These are phyloP conservation scores for Cyprinodon diabolis DNA, from an alignment of 2,797 vertebrate genomes.

Conservation along the genomic window DNA sequence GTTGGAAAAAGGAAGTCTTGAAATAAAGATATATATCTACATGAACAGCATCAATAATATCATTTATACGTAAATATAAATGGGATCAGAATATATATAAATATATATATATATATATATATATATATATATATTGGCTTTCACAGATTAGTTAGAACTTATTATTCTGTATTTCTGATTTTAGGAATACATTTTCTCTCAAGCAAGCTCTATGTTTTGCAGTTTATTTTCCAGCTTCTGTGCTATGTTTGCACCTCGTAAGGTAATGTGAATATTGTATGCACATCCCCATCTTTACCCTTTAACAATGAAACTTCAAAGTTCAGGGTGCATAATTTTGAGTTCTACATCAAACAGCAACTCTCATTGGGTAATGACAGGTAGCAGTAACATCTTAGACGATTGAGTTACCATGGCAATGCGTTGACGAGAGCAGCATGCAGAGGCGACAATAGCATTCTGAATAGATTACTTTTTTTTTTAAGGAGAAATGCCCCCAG, in stretches of 20 bases:
- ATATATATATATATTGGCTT: no score
- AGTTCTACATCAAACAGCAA: neutral
- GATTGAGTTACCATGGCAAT: conserved; percentile 1
- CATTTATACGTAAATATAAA: no score
- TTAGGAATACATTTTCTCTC: neutral
- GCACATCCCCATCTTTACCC: neutral
- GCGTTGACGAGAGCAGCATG: neutral
- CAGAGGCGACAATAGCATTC: neutral
- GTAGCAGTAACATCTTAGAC: neutral
- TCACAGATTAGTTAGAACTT: no score
- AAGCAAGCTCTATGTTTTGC: neutral
- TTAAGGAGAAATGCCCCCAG: neutral
- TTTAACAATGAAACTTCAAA: neutral
- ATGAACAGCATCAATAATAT: no score
- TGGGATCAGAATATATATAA: no score
- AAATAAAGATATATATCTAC: no score
- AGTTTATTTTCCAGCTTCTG: neutral
- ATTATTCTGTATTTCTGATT: no score
- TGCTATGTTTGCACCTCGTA: neutral
- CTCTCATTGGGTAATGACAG: neutral
- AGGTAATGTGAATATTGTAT: neutral
- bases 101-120: no score
- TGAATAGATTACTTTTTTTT: conserved; percentile 4
- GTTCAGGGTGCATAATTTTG: neutral
- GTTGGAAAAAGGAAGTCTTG: no score